Evolutionary conservation across 2,888 invertebrate species (phyloP).

Genomic region (Mechanitis mazaeus): DNA sequence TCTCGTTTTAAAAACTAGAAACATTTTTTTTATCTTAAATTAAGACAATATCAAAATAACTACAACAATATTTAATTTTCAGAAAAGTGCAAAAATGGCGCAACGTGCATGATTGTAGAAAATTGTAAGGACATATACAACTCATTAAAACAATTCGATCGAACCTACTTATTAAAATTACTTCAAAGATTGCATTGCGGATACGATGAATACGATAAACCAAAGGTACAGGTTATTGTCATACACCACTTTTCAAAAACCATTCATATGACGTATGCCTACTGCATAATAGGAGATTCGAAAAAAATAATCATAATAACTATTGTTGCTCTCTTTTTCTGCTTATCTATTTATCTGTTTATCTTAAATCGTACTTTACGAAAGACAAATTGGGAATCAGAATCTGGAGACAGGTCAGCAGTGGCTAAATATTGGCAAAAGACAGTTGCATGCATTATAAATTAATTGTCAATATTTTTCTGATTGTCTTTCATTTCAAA

Average conservation of each 20-base stretch:
- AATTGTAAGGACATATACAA: background rate
- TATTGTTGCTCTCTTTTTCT: too few relatives aligned
- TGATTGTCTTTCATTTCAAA: background rate
- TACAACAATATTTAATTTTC: background rate
- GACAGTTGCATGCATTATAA: background rate
- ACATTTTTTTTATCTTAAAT: too few relatives aligned
- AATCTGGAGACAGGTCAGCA: too few relatives aligned
- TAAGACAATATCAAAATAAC: too few relatives aligned
- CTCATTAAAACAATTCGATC: background rate
- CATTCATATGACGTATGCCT: too few relatives aligned
- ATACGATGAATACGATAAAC: background rate
- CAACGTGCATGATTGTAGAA: slow-evolving; percentile 1
- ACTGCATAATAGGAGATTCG: too few relatives aligned
- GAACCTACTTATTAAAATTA: background rate
- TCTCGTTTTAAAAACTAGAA: too few relatives aligned
- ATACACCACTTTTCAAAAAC: too few relatives aligned
- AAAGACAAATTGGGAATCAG: too few relatives aligned
- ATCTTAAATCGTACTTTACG: too few relatives aligned
- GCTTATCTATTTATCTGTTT: too few relatives aligned
- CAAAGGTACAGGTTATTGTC: background rate
- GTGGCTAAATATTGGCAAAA: background rate
- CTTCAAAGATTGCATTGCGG: slow-evolving; percentile 1
- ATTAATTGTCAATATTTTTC: background rate
- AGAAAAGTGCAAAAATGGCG: background rate
- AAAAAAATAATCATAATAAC: too few relatives aligned